Evolutionary conservation across 92 coral and sea anemone genomes (phyloP), one percentile per base, ranked within the genome.

Genomic region (Paragorgia papillata): DNA sequence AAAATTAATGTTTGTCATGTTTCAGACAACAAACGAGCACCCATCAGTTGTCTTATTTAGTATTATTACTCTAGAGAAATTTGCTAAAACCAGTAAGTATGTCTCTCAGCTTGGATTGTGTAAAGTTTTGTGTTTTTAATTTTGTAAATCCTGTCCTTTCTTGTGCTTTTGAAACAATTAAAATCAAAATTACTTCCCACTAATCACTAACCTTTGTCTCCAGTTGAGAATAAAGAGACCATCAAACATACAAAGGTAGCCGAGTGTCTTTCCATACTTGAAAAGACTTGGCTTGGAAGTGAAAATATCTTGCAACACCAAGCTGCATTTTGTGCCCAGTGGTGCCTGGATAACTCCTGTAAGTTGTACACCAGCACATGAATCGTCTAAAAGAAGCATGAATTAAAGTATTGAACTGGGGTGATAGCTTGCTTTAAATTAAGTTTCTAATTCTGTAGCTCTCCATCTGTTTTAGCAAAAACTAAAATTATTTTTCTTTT

Each of bases 301-400:
- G 56, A 82, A 14, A 86, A 94, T 70, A 76, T 83, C 35, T 61
- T 84, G 43, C 77, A 89, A 83, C 98, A 94, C 73, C 97, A 94
- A 82, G 97, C 89, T 37, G 98, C 92, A 17, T 94, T 91, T 76
- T 94, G 98, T 85, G 96, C 95, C 25, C 98, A 94, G 76, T 94
- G 98, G 98, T 80, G 87, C 39, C 84, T 94, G 18, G 98, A 94
- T 61, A 79, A 79, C 53, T 54, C 75, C 35, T 79, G 84, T 79
- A 29, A 79, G 84, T 56, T 56, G n/a, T n/a, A n/a, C n/a, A n/a
- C n/a, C n/a, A n/a, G n/a, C n/a, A n/a, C n/a, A n/a, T n/a, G n/a
- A n/a, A n/a, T n/a, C n/a, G n/a, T n/a, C n/a, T 37, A 33, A 31
- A 6, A 51, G 25, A 20, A 15, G n/a, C 44, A 31, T 12, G n/a